phyloP scores from a whole-genome alignment of 1,140 invertebrate genomes.

The Phortica variegata region DNA sequence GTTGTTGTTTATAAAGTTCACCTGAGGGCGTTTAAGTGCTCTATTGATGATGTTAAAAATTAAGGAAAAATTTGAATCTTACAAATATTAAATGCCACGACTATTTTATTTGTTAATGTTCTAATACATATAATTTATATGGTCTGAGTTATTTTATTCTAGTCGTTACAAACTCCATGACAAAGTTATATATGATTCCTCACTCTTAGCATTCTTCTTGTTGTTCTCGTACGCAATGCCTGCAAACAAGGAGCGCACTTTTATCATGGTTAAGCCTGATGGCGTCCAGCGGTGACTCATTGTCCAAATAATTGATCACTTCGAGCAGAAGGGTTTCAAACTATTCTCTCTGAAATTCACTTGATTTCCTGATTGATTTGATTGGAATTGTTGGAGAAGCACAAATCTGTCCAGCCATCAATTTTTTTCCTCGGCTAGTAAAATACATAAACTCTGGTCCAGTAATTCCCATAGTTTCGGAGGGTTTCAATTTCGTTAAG shows the following conservation, averaged over 20 bases:
- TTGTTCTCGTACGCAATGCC: constrained; percentile 64
- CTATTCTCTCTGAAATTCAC: constrained; percentile 91
- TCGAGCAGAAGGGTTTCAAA: constrained; percentile 96
- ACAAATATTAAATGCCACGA: no score
- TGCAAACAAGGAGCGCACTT: constrained; percentile 83
- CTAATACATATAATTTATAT: no score
- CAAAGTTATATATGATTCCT: no score
- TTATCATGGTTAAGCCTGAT: constrained; percentile 97
- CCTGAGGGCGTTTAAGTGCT: no score
- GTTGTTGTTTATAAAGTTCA: no score
- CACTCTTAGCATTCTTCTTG: no score
- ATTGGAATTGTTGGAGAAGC: constrained; percentile 75
- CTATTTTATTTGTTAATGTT: no score
- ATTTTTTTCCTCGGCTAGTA: constrained; percentile 90
- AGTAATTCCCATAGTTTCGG: constrained; percentile 96
- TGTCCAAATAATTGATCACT: constrained; percentile 90
- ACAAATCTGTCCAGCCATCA: constrained; percentile 85
- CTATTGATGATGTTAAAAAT: no score
- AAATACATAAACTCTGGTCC: constrained; percentile 96
- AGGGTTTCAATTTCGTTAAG: constrained; percentile 92
- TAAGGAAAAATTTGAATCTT: no score
- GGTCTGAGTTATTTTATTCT: no score
- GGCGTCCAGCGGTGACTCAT: constrained; percentile 92
- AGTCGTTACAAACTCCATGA: no score
- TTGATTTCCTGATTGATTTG: constrained; percentile 74